Percentiles rank a stretch among this genome's conserved stretches.
phyloP scores from a whole-genome alignment of 2,888 invertebrate genomes.

The Germaria angustata region DNA sequence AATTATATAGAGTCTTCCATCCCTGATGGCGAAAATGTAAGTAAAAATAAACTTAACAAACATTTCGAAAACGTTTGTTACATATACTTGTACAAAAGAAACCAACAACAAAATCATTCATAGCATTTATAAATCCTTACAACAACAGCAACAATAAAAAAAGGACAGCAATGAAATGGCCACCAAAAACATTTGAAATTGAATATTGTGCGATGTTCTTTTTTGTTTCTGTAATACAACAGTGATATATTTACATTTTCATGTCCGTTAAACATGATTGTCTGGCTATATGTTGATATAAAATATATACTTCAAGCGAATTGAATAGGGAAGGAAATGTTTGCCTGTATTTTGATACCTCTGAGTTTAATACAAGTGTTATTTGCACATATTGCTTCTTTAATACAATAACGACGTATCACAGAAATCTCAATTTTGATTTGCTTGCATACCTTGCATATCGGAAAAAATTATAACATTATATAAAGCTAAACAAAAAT shows the following conservation, averaged over 20 bases:
- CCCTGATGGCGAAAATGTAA: neutral
- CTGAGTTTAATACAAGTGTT: too few species aligned
- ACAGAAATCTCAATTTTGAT: neutral
- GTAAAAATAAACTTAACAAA: conserved; percentile 45
- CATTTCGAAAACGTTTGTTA: conserved; percentile 52
- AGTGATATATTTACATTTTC: conserved; percentile 62
- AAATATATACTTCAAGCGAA: conserved; percentile 6
- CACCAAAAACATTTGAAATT: conserved; percentile 74
- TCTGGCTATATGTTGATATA: conserved; percentile 36
- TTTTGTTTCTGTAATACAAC: conserved; percentile 40
- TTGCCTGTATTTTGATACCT: neutral
- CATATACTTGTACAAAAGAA: neutral
- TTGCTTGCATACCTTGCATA: too few species aligned
- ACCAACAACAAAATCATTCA: conserved; percentile 45
- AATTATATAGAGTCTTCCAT: too few species aligned
- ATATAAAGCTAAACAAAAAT: too few species aligned
- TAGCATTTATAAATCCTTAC: conserved; percentile 25
- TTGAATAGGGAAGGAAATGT: conserved; percentile 5
- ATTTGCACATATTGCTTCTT: too few species aligned
- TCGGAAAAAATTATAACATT: too few species aligned
- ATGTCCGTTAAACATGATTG: conserved; percentile 60
- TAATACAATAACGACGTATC: too few species aligned
- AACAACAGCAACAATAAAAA: conserved; percentile 11
- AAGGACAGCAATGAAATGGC: conserved; percentile 47
- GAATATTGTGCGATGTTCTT: conserved; percentile 75